Base-by-base conservation (phyloP, 2,888 invertebrate genomes). In the Oscheius myriophilus region DNA sequence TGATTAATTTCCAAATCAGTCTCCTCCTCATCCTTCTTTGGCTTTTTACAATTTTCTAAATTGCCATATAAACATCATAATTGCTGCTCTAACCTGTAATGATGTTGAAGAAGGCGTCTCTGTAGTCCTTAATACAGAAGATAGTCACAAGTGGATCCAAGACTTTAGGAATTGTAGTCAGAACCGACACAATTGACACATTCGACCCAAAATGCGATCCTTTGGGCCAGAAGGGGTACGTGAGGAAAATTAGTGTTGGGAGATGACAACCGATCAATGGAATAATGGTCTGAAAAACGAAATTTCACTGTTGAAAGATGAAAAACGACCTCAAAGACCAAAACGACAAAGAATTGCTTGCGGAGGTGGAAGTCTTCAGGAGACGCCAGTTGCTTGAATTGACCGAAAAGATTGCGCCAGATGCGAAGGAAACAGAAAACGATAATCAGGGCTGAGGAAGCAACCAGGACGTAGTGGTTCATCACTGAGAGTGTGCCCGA, bases 221-320 rank as follows among this genome's bases (percentile, higher is more conserved):
- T 52, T 52, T 25, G 4, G 52, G 52, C 52, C 52, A 52, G 6
- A 57, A 21, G 18, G 57, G 42, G 25, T 23, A 57, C 4, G 57
- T 57, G 18, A 57, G n/a, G 16, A 23, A 41, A n/a, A 33, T 39
- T 6, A 42, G 16, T 12, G 57, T 57, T 7, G 57, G 57, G 39
- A 33, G 11, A 16, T 57, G 57, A n/a, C 42, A 42, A 14, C 25
- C 16, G 4, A 57, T 26, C 16, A 57, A 39, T 33, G 57, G 57
- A 33, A 57, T 57, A n/a, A 57, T 14, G 16, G 57, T 42, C 57
- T 57, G 18, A 57, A 57, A 14, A 43, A n/a, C n/a, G n/a, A n/a
- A n/a, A n/a, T n/a, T n/a, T n/a, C n/a, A n/a, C n/a, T n/a, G n/a
- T n/a, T n/a, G n/a, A n/a, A n/a, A n/a, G n/a, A n/a, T n/a, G n/a